Percentiles rank a stretch among this genome's conserved stretches.
Conservation (phyloP, 2,113 vertebrate genomes). For the Probosciger aterrimus region DNA sequence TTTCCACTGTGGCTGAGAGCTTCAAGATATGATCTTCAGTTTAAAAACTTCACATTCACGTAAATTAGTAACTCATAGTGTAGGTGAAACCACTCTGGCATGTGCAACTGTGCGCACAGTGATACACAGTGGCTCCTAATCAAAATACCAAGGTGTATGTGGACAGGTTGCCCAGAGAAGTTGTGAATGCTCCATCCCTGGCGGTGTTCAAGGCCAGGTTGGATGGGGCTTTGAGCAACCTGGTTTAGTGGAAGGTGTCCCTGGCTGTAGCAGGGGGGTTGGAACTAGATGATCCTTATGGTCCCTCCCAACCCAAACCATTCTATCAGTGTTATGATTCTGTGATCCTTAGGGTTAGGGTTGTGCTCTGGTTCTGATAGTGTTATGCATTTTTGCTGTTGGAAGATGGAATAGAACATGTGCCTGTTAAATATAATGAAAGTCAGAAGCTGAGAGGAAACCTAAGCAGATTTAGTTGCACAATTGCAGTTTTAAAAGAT, state of each 20-base stretch:
- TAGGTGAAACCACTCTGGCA: neutral
- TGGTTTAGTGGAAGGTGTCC: neutral
- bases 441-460: neutral
- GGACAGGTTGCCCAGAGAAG: neutral
- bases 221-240: neutral
- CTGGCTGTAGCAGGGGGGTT: neutral
- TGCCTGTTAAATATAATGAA: neutral
- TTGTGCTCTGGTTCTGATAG: neutral
- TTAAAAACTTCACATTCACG: neutral
- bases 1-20: neutral
- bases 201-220: neutral
- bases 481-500: neutral
- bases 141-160: neutral
- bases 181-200: neutral
- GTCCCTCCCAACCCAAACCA: neutral
- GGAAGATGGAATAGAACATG: neutral
- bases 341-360: too few species aligned
- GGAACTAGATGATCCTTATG: neutral
- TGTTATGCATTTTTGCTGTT: accelerated
- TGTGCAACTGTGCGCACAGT: neutral
- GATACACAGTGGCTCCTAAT: neutral
- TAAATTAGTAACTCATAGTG: neutral
- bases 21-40: neutral
- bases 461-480: neutral
- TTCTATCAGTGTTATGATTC: neutral